phyloP scores from a whole-genome alignment of 2,113 vertebrate genomes.

The Periophthalmus modestus region DNA sequence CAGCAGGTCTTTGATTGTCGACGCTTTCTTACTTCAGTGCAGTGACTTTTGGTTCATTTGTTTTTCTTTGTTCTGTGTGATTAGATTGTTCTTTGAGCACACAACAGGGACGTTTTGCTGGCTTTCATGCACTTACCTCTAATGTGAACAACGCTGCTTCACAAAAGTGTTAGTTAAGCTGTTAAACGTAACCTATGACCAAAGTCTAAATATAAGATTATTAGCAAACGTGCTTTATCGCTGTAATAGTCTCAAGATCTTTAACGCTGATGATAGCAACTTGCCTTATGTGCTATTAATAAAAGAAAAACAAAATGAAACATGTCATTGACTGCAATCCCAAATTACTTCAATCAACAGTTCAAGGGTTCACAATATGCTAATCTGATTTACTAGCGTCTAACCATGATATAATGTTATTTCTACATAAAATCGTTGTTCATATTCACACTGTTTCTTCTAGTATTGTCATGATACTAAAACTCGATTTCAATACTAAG shows the following conservation, averaged over 20 bases:
- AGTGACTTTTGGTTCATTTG: conserved; percentile 3
- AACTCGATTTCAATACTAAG: too few relatives aligned
- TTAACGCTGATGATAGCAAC: neutral
- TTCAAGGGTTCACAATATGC: neutral
- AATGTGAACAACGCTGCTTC: neutral
- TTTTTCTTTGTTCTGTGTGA: neutral
- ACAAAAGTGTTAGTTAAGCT: conserved; percentile 1
- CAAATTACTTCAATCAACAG: neutral
- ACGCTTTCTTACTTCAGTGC: neutral
- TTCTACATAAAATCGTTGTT: neutral
- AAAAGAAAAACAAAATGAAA: neutral
- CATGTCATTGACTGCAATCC: neutral
- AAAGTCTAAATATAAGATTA: neutral
- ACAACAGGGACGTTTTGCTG: neutral
- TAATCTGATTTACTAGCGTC: neutral
- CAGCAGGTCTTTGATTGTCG: conserved; percentile 6
- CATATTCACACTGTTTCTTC: too few relatives aligned
- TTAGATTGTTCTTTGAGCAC: conserved; percentile 4
- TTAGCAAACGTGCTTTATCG: neutral
- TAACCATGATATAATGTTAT: neutral
- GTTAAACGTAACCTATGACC: neutral
- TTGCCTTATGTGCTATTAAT: neutral
- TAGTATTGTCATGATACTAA: too few relatives aligned
- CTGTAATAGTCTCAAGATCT: neutral
- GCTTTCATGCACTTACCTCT: conserved; percentile 4